Conservation (phyloP, 2,797 vertebrate genomes). For the Sciaenops ocellatus region DNA sequence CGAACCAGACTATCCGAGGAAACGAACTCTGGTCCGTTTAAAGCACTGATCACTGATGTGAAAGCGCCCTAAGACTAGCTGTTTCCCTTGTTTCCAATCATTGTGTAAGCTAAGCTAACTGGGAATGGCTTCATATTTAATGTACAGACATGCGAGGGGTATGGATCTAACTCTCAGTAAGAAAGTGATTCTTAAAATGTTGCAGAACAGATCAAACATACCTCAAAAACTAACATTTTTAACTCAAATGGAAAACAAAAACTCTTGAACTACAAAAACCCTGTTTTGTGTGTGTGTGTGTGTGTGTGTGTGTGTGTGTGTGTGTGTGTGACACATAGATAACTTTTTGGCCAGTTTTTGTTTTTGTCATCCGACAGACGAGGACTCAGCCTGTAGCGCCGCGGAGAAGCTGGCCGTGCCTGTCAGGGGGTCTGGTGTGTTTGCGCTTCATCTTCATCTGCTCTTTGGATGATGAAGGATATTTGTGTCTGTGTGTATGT, state of each 20-base stretch:
- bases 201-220: too few species aligned
- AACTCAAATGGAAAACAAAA: background rate
- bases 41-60: too few species aligned
- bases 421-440: conserved; percentile 48
- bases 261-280: background rate
- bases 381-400: conserved; percentile 50
- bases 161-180: background rate
- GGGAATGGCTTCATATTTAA: background rate
- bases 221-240: too few species aligned
- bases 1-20: too few species aligned
- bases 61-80: too few species aligned
- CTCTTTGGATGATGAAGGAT: conserved; percentile 43
- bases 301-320: background rate
- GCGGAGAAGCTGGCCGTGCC: conserved; percentile 52
- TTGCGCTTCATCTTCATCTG: conserved; percentile 59
- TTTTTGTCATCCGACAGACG: conserved; percentile 57
- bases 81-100: background rate
- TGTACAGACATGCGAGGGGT: background rate
- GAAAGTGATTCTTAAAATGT: background rate
- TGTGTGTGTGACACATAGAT: background rate
- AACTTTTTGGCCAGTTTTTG: conserved; percentile 35
- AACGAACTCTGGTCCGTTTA: too few species aligned
- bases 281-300: background rate
- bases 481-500: conserved; percentile 18
- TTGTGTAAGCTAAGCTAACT: background rate